Conservation (phyloP, 2,113 vertebrate genomes). For the rat (Rattus norvegicus) region GRCr8 NC_086021.1:121552001-121552500, state of each 20-base stretch:
- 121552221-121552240: slow-evolving; percentile 58
- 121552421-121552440: slow-evolving; percentile 39
- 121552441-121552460: neutral
- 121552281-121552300: slow-evolving; percentile 50
- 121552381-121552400: neutral
- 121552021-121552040: neutral
- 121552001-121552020: neutral
- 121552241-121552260: slow-evolving; percentile 53
- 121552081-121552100: slow-evolving; percentile 16
- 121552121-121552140: slow-evolving; percentile 28
- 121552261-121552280: slow-evolving; percentile 48
- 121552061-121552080: neutral
- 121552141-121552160: slow-evolving; percentile 56
- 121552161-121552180: slow-evolving; percentile 40
- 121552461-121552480: neutral
- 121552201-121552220: slow-evolving; percentile 48
- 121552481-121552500: neutral
- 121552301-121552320: slow-evolving; percentile 34
- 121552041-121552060: neutral
- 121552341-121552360: slow-evolving; percentile 40
- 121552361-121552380: slow-evolving; percentile 49
- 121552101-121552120: neutral
- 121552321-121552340: slow-evolving; percentile 37
- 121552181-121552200: slow-evolving; percentile 62
- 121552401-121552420: neutral